These are phyloP conservation scores for Oxystoma pomonae DNA, from an alignment of 2,888 invertebrate genomes.

Conservation along the genomic window DNA sequence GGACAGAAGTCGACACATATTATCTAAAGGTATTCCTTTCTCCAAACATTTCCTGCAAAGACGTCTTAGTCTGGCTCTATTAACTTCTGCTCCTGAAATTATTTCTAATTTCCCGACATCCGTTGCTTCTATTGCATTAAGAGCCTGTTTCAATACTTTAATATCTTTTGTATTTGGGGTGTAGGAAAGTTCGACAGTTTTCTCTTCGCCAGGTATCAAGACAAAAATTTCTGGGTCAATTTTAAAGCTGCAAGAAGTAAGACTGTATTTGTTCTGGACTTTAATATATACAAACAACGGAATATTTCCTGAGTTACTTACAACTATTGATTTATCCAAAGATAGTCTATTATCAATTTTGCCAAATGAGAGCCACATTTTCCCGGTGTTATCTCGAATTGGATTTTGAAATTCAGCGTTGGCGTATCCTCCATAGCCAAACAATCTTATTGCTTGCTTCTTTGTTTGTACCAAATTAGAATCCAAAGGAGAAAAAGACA, in stretches of 20 bases:
- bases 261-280: constrained; percentile 34
- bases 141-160: constrained; percentile 31
- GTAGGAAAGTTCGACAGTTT: constrained; percentile 36
- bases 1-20: constrained; percentile 31
- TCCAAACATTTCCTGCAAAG: constrained; percentile 34
- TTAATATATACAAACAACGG: constrained; percentile 50
- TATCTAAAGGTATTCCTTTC: constrained; percentile 29
- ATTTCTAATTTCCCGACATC: constrained; percentile 42
- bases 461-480: constrained; percentile 33
- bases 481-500: constrained; percentile 52
- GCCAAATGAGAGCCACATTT: constrained; percentile 56
- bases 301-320: constrained; percentile 56
- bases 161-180: constrained; percentile 38
- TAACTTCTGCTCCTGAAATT: constrained; percentile 41
- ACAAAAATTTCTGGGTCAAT: constrained; percentile 37
- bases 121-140: constrained; percentile 29
- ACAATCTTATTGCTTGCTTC: constrained; percentile 48
- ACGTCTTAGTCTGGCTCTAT: constrained; percentile 40
- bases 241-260: constrained; percentile 33
- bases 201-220: constrained; percentile 38
- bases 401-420: constrained; percentile 46
- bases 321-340: constrained; percentile 48
- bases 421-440: constrained; percentile 58
- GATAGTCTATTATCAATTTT: constrained; percentile 48
- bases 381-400: constrained; percentile 54